phyloP scores from a whole-genome alignment of 2,113 vertebrate genomes.

The Cyanoliseus patagonus region DNA sequence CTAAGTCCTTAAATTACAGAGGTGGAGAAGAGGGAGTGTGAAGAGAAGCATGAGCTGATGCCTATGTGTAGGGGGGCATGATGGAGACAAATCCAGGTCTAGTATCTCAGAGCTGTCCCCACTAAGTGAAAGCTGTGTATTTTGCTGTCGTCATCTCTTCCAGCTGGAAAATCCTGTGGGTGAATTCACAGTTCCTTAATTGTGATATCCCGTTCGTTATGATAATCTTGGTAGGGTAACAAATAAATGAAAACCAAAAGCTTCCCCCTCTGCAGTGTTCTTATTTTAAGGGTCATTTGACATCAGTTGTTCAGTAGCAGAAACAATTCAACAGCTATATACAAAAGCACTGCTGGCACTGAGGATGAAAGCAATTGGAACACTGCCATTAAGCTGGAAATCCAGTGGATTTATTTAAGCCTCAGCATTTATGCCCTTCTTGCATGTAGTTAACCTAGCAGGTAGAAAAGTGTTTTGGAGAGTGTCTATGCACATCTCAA shows the following conservation, averaged over 20 bases:
- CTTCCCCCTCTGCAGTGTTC: neutral
- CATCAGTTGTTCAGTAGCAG: neutral
- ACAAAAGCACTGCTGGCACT: neutral
- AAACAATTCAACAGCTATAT: neutral
- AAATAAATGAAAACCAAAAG: neutral
- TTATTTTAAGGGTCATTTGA: neutral
- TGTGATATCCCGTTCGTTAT: neutral
- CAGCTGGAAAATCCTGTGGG: neutral
- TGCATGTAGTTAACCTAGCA: neutral
- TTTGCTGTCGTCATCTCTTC: neutral
- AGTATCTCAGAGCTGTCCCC: neutral
- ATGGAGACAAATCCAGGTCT: neutral
- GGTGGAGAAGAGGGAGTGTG: neutral
- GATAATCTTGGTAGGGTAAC: accelerated
- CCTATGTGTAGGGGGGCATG: accelerated
- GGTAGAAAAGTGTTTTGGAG: neutral
- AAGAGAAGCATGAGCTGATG: neutral
- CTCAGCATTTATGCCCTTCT: neutral
- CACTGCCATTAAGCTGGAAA: neutral
- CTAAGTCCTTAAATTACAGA: neutral
- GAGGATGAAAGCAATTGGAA: neutral
- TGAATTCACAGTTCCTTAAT: neutral
- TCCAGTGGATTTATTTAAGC: neutral
- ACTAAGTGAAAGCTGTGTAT: neutral
- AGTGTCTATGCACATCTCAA: neutral